Conservation (phyloP, 2,113 vertebrate genomes). For the Cyphomyrus discorhynchus region DNA sequence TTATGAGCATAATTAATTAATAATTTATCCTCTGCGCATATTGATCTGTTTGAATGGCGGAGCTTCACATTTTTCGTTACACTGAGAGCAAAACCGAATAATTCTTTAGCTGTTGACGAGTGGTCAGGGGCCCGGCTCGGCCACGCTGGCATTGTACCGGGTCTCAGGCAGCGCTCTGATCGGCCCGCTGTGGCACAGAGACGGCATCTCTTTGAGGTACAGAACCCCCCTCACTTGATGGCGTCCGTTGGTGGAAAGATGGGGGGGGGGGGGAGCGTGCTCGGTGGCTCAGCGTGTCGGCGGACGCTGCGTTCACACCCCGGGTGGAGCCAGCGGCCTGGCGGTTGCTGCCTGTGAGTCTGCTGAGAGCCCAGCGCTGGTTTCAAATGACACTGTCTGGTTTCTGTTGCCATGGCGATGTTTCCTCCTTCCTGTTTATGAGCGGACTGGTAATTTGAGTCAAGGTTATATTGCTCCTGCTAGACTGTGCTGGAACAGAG, state of each 20-base stretch:
- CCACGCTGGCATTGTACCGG: neutral
- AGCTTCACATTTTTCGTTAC: neutral
- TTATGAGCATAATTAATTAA: neutral
- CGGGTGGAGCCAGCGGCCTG: slow-evolving; percentile 25
- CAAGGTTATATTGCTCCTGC: slow-evolving; percentile 61
- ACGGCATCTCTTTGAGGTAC: neutral
- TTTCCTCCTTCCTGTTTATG: slow-evolving; percentile 75
- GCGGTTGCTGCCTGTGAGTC: slow-evolving; percentile 36
- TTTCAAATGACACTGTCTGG: slow-evolving; percentile 71
- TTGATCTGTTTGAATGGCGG: neutral
- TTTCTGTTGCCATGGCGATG: slow-evolving; percentile 76
- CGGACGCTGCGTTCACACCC: slow-evolving; percentile 33
- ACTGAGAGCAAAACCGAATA: neutral
- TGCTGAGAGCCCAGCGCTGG: slow-evolving; percentile 51
- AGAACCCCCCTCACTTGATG: neutral
- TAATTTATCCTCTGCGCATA: neutral
- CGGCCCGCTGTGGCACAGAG: neutral
- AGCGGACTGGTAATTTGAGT: slow-evolving; percentile 71
- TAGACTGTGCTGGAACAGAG: slow-evolving; percentile 48
- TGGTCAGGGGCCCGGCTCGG: neutral
- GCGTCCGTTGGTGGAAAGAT: neutral
- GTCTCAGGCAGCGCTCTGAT: neutral
- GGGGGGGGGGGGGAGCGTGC: too few species aligned
- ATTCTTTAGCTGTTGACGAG: neutral
- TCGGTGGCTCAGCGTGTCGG: too few species aligned